Evolutionary conservation across 2,888 invertebrate genomes (phyloP), one percentile per base, ranked within the genome.

Genomic region (Lithophane ornitopus): DNA sequence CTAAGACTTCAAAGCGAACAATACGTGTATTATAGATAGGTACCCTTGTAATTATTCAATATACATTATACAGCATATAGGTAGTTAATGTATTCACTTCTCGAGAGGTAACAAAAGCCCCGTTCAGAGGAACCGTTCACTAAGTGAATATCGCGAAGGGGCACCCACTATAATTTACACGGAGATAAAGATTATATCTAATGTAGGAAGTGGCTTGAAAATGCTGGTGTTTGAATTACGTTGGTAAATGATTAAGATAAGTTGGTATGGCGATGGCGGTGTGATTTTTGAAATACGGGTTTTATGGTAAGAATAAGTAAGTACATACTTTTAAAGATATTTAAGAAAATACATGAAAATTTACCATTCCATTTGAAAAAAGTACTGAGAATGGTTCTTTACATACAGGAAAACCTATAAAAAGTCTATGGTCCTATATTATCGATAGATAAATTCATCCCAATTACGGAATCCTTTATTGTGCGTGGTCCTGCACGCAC

Each of bases 41-140:
- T 79, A 79, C 78, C 72, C 73, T 77, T 70, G 61, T 78, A 73
- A 80, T 81, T 84, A 83, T 70, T 72, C 70, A 74, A 63, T 58
- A 76, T 72, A 80, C 44, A 62, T 34, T 41, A 41, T 65, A 77
- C 59, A 59, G 39, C 61, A 71, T 70, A 63, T 76, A 76, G 86
- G 66, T 76, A 76, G 86, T 91, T 68, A 94, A 93, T 93, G 90
- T 93, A 93, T 92, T 91, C 90, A 86, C 90, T 88, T 12, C 70
- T 83, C 74, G 88, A 61, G 89, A 92, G 91, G 91, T 92, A 93
- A 93, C 94, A 93, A 94, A 93, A 92, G 92, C 89, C 89, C 90
- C 90, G 87, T 91, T 89, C 84, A 85, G 85, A 89, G 91, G 89
- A 91, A 89, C 91, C 89, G 90, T 90, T 91, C 90, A 81, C 86